Percentiles rank a stretch among this genome's conserved stretches.
phyloP scores from a whole-genome alignment of 1,140 invertebrate species.

The Lasioglossum albipes region DNA sequence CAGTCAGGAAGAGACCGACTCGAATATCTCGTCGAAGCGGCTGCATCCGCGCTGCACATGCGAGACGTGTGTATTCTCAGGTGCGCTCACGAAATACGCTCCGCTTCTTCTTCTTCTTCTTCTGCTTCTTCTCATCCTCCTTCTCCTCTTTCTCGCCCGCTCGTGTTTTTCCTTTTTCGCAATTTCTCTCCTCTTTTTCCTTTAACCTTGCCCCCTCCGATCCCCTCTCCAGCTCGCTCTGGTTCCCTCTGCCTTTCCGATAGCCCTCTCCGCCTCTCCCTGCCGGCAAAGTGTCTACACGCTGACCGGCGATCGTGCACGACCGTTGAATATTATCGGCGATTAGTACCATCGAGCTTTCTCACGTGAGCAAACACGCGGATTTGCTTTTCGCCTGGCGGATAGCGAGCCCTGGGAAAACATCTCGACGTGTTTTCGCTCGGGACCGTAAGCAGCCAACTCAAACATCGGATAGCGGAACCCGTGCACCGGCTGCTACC shows the following conservation, averaged over 20 bases:
- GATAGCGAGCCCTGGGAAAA: slow-evolving; percentile 50
- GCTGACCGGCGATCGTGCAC: background rate
- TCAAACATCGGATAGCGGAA: slow-evolving; percentile 40
- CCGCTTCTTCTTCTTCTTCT: background rate
- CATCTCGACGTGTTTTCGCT: slow-evolving; percentile 50
- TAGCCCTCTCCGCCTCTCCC: background rate
- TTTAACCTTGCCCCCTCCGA: no score
- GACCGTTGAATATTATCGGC: slow-evolving; percentile 44
- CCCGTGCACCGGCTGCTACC: background rate
- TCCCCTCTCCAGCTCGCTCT: no score
- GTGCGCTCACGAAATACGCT: slow-evolving; percentile 36
- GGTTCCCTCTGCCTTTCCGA: no score
- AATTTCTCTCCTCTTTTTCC: no score
- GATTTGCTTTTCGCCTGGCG: slow-evolving; percentile 53
- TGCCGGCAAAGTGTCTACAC: background rate
- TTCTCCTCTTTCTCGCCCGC: background rate
- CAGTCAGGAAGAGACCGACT: slow-evolving; percentile 48
- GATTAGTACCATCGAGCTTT: slow-evolving; percentile 51
- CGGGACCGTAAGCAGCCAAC: slow-evolving; percentile 11
- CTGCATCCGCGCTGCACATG: slow-evolving; percentile 4
- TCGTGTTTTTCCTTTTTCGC: no score
- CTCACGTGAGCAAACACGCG: slow-evolving; percentile 56
- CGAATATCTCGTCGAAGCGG: slow-evolving; percentile 34
- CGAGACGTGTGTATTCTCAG: slow-evolving; percentile 19
- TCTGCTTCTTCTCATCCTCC: no score